A percentile compares a stretch with the other conserved stretches of the same genome.
Evolutionary conservation across 2,888 invertebrate species (phyloP).

Genomic region (Spisula solida): DNA sequence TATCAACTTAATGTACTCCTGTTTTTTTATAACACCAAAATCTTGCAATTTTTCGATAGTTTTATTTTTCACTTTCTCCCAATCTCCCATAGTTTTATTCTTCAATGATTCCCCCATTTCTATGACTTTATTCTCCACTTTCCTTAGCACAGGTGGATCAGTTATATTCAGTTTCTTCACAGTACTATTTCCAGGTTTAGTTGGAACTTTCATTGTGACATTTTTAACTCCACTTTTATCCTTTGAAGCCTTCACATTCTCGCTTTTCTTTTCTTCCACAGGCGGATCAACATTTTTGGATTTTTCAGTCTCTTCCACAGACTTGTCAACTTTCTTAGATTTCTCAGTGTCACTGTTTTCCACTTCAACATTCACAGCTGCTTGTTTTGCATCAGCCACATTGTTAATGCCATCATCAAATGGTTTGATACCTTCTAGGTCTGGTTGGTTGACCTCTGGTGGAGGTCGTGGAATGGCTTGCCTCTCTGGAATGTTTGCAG

Average conservation of each 20-base stretch:
- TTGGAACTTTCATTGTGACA: slow-evolving; percentile 23
- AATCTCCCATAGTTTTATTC: slow-evolving; percentile 78
- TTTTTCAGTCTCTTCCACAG: slow-evolving; percentile 32
- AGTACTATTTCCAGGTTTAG: slow-evolving; percentile 49
- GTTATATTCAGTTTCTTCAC: slow-evolving; percentile 29
- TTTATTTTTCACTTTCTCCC: slow-evolving; percentile 81
- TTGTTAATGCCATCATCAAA: slow-evolving; percentile 32
- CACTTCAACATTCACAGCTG: background rate
- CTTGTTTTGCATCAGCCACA: slow-evolving; percentile 4
- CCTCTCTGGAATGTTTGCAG: slow-evolving; percentile 24
- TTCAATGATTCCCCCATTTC: slow-evolving; percentile 76
- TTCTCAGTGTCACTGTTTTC: background rate
- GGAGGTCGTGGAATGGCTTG: slow-evolving; percentile 53
- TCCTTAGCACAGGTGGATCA: slow-evolving; percentile 60
- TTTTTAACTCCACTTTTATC: slow-evolving; percentile 9
- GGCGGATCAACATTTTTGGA: background rate
- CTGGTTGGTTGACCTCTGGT: slow-evolving; percentile 30
- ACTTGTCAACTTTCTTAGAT: slow-evolving; percentile 22
- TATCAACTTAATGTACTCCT: slow-evolving; percentile 72
- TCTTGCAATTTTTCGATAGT: slow-evolving; percentile 80
- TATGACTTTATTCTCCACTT: slow-evolving; percentile 71
- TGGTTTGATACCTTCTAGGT: background rate
- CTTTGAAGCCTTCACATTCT: background rate
- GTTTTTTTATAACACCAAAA: slow-evolving; percentile 78
- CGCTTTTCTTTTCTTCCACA: background rate